phyloP scores from a whole-genome alignment of 2,888 invertebrate genomes.

The Clusia tigrina region DNA sequence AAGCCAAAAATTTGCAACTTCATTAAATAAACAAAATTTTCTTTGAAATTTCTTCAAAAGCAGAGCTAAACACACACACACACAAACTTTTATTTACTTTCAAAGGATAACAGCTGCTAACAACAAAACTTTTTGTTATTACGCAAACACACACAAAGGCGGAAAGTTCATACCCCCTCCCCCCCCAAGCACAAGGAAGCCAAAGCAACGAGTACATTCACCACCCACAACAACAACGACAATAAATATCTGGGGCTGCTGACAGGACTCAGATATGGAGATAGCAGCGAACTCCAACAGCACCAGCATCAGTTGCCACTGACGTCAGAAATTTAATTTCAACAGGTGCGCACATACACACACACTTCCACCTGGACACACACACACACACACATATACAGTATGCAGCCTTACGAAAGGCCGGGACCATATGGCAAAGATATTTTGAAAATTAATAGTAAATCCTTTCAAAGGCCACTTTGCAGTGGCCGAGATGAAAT shows the following conservation, averaged over 20 bases:
- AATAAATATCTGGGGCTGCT: background rate
- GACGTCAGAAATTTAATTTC: slow-evolving; percentile 7
- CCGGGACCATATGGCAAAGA: background rate
- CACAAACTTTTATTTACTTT: too few species aligned
- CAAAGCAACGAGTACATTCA: too few species aligned
- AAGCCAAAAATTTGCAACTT: background rate
- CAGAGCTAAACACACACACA: too few species aligned
- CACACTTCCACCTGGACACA: background rate
- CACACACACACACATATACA: background rate
- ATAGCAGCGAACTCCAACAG: background rate
- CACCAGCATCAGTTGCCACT: too few species aligned
- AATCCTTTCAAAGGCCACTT: slow-evolving; percentile 16
- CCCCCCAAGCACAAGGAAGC: too few species aligned
- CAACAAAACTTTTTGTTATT: too few species aligned
- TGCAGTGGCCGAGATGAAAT: background rate
- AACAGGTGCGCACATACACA: slow-evolving; percentile 16
- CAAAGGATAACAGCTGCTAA: too few species aligned
- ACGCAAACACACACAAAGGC: too few species aligned
- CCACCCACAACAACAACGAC: background rate
- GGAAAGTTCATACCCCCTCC: too few species aligned
- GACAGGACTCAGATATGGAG: background rate
- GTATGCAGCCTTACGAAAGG: too few species aligned
- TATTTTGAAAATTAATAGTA: slow-evolving; percentile 22
- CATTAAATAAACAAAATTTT: background rate
- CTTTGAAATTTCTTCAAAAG: background rate